Base-by-base conservation (phyloP, 23 tunicate genomes). In the Halocynthia aurantium region DNA sequence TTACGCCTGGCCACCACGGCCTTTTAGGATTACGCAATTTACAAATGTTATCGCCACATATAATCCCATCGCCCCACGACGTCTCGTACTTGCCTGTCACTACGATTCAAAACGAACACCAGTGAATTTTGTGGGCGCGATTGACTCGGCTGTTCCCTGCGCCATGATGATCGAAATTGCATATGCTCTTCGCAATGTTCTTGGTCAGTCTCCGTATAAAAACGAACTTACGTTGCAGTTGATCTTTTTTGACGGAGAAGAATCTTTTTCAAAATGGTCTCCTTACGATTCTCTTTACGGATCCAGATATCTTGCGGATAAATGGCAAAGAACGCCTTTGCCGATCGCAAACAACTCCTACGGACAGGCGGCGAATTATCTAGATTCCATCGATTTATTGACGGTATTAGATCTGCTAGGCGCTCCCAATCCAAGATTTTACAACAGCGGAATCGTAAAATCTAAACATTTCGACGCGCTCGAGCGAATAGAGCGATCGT, bases 131-230 rank as follows among this genome's bases (percentile, higher is more conserved):
- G 52, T 84, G 5, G 99, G 92, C 10, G 99, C 99, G n/a, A 95
- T 85, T 18, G 99, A 95, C 76, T 88, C 99, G 5, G 99, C 99
- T 50, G 92, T 78, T 52, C 99, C 99, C n/a, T 95, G 99, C 77
- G 78, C 96, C 6, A 95, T 95, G 88, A 82, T 95, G 87, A 52
- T 95, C 10, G 95, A 95, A 72, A 74, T 89, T 18, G 99, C 99
- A 7, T 6, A 22, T 52, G 92, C 77, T 13, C 67, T 95, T 8
- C 63, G 78, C 22, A 53, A 74, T 74, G 20, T 54, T 54, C 56
- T 74, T 21, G 11, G n/a, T 10, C 19, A 62, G 9, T 65, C 70
- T 0, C 19, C 19, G 9, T 15, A 10, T 49, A 53, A 56, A 20
- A 74, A 68, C 11, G 95, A 88, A 64, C 53, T 94, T 58, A 76